Conservation (phyloP, 2,113 vertebrate species). For the Platysternon megacephalum region DNA sequence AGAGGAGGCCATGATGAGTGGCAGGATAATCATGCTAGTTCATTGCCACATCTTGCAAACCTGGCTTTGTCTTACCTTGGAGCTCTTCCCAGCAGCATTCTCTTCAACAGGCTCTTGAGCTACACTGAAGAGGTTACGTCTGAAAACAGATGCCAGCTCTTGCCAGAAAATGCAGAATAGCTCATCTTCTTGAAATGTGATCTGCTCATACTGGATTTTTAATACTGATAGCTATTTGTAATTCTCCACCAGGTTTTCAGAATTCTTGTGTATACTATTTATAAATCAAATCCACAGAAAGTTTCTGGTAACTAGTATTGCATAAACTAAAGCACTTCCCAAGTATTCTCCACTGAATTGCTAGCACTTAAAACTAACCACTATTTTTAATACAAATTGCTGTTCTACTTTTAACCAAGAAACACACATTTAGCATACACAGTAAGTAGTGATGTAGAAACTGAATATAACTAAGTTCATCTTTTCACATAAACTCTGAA, state of each 20-base stretch:
- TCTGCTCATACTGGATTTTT: constrained; percentile 46
- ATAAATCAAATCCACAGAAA: neutral
- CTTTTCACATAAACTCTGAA: constrained; percentile 33
- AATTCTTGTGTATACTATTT: neutral
- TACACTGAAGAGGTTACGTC: constrained; percentile 68
- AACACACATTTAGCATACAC: constrained; percentile 45
- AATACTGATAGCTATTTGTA: constrained; percentile 49
- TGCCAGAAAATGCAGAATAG: constrained; percentile 72
- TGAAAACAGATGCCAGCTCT: constrained; percentile 74
- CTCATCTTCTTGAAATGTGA: constrained; percentile 49
- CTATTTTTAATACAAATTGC: neutral
- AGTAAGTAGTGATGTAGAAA: constrained; percentile 30
- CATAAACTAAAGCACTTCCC: neutral
- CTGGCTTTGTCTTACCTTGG: constrained; percentile 67
- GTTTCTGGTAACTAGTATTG: neutral
- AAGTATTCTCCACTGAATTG: fast-evolving
- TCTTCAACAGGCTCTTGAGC: constrained; percentile 64
- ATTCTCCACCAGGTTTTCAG: neutral
- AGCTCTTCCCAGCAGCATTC: constrained; percentile 66
- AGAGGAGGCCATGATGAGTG: constrained; percentile 34
- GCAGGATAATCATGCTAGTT: constrained; percentile 55
- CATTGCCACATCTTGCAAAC: constrained; percentile 69
- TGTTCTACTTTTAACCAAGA: neutral
- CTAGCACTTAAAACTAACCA: constrained; percentile 1
- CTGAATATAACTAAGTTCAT: neutral